phyloP scores from a whole-genome alignment of 2,888 invertebrate species.

The Rhamphomyia laevipes region DNA sequence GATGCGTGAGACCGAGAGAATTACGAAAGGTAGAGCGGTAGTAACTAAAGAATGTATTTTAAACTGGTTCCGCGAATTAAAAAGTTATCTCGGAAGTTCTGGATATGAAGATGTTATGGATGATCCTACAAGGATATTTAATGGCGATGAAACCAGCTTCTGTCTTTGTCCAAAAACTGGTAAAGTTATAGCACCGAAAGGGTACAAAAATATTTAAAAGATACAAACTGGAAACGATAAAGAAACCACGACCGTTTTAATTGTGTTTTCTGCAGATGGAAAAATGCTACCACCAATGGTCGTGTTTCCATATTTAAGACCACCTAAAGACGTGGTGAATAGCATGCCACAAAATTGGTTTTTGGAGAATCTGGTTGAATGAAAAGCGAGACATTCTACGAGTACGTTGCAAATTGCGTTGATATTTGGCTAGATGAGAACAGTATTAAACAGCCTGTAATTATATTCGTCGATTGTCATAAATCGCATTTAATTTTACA shows the following conservation, averaged over 20 bases:
- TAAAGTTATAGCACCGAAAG: slow-evolving; percentile 10
- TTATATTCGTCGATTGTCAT: slow-evolving; percentile 8
- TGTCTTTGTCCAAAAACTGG: slow-evolving; percentile 8
- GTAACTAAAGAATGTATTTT: slow-evolving; percentile 5
- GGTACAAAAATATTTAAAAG: slow-evolving; percentile 7
- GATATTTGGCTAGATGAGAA: background rate
- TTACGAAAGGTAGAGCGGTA: slow-evolving; percentile 1
- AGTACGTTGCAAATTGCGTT: background rate
- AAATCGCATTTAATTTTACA: slow-evolving; percentile 6
- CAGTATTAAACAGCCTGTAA: slow-evolving; percentile 1
- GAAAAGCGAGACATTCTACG: slow-evolving; percentile 10
- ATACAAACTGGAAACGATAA: slow-evolving; percentile 6
- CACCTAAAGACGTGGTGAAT: slow-evolving; percentile 7
- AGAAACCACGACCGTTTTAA: slow-evolving; percentile 5
- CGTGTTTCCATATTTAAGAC: slow-evolving; percentile 7
- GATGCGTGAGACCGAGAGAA: background rate
- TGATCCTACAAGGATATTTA: slow-evolving; percentile 7
- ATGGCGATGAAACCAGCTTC: slow-evolving; percentile 9
- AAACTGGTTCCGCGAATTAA: slow-evolving; percentile 3
- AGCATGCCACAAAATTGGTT: slow-evolving; percentile 10
- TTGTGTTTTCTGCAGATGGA: slow-evolving; percentile 10
- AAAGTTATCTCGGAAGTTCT: background rate
- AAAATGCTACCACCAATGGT: slow-evolving; percentile 6
- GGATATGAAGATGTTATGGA: slow-evolving; percentile 2
- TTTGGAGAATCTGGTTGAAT: slow-evolving; percentile 7